Percentiles rank a stretch among this genome's conserved stretches.
Conservation (phyloP, 2,113 vertebrate genomes). For the Coreoperca whiteheadi region DNA sequence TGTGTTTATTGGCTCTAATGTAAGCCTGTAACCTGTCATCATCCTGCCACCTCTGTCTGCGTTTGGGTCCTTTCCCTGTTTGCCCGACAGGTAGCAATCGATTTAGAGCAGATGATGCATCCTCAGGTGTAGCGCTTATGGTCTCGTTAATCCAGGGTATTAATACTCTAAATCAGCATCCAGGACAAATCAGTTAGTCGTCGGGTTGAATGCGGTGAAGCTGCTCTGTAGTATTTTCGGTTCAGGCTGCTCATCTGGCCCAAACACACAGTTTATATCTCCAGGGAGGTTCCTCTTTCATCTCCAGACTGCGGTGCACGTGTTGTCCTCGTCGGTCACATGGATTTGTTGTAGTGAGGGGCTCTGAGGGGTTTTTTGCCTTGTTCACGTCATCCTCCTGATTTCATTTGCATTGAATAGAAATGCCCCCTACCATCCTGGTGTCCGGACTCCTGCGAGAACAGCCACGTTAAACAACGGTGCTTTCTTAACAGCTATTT, state of each 20-base stretch:
- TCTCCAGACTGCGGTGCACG: slow-evolving; percentile 28
- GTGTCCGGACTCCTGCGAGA: not conserved
- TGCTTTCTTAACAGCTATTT: not conserved
- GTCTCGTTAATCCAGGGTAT: not conserved
- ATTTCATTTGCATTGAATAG: slow-evolving; percentile 8
- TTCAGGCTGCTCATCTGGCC: slow-evolving; percentile 41
- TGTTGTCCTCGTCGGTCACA: slow-evolving; percentile 25
- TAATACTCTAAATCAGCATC: not conserved
- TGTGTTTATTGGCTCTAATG: no score
- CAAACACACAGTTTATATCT: slow-evolving; percentile 18
- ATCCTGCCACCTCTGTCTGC: no score
- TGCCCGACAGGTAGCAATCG: no score
- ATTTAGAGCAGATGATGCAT: not conserved
- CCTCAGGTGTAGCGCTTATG: not conserved
- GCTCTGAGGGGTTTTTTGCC: slow-evolving; percentile 5
- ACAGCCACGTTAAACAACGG: not conserved
- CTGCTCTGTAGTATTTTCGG: slow-evolving; percentile 9
- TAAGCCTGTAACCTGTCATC: no score
- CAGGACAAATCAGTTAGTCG: not conserved
- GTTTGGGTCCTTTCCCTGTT: no score
- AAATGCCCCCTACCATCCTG: not conserved
- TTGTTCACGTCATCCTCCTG: slow-evolving; percentile 12
- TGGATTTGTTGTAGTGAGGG: slow-evolving; percentile 4
- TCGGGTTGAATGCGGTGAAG: not conserved
- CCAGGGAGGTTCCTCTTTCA: not conserved